Evolutionary conservation across 2,888 invertebrate genomes (phyloP), one percentile per base, ranked within the genome.

Genomic region (Trachelus troglodyta): DNA sequence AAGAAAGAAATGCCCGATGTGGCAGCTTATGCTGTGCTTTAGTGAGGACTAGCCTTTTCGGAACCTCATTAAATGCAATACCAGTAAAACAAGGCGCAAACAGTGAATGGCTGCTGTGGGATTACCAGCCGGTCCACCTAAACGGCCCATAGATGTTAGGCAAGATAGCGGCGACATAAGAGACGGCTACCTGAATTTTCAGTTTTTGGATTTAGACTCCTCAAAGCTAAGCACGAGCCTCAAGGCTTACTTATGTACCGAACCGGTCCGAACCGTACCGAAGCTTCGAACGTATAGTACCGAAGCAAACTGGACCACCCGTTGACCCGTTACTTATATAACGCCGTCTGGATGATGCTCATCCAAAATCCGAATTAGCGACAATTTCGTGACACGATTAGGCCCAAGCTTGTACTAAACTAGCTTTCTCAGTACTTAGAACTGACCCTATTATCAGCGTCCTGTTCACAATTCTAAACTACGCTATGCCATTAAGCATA

Each of bases 61-160:
- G 76, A 87, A 87, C 86, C 86, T 89, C 85, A 85, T 89, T 90
- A 88, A 89, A 89, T 87, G 89, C 86, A 87, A 89, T 89, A 90
- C 87, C 86, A 88, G 86, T 89, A 90, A 90, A 89, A 88, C 88
- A 89, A 89, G 88, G 83, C 83, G 83, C 84, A 89, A 90, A 89
- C 87, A 87, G 81, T 79, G 85, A 83, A 86, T 83, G 81, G 83
- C 80, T 81, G 77, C 79, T 79, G 68, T 34, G 35, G 79, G 82
- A 80, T 81, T 80, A 79, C 77, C 35, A 76, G 34, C 31, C 69
- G 35, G 33, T 56, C 31, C 75, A 76, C 56, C 69, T 69, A 75
- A 37, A 75, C 71, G 30, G 74, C 74, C 34, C n/a, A 11, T 71
- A 88, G 89, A 88, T 89, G 85, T 77, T 76, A 75, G 76, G 34